Evolutionary conservation across 2,797 vertebrate genomes (phyloP).

Genomic region (Crypturellus tataupa): DNA sequence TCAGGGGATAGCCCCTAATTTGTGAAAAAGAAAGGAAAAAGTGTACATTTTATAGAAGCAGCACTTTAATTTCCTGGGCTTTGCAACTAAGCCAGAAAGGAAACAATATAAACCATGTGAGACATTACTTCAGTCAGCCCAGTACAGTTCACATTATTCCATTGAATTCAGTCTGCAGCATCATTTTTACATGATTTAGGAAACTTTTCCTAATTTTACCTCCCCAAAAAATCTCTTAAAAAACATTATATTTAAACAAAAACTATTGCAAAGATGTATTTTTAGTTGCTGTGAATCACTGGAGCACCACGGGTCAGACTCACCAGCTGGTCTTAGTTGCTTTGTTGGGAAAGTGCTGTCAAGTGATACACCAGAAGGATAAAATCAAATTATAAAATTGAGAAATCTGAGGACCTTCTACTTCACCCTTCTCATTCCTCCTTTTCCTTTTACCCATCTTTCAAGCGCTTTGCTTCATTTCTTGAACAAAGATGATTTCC

Average conservation of each 20-base stretch:
- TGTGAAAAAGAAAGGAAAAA: neutral
- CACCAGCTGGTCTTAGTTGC: neutral
- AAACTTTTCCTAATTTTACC: neutral
- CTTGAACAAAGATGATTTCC: neutral
- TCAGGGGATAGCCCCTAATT: neutral
- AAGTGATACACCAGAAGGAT: neutral
- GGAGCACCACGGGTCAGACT: neutral
- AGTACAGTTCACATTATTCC: neutral
- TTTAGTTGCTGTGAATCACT: constrained; percentile 30
- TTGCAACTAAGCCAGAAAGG: neutral
- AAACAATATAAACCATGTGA: neutral
- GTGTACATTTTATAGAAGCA: neutral
- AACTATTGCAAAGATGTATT: neutral
- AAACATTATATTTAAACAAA: neutral
- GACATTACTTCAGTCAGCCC: neutral
- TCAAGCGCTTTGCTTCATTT: neutral
- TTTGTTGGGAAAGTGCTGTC: neutral
- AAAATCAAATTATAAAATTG: neutral
- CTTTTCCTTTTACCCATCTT: neutral
- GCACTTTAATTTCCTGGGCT: constrained; percentile 47
- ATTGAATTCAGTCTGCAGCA: neutral
- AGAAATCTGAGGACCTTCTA: neutral
- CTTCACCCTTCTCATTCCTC: neutral
- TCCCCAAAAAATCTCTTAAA: neutral
- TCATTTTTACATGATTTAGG: neutral